Evolutionary conservation across 1,140 invertebrate species (phyloP), one percentile per base, ranked within the genome.

Genomic region (Homarus americanus): DNA sequence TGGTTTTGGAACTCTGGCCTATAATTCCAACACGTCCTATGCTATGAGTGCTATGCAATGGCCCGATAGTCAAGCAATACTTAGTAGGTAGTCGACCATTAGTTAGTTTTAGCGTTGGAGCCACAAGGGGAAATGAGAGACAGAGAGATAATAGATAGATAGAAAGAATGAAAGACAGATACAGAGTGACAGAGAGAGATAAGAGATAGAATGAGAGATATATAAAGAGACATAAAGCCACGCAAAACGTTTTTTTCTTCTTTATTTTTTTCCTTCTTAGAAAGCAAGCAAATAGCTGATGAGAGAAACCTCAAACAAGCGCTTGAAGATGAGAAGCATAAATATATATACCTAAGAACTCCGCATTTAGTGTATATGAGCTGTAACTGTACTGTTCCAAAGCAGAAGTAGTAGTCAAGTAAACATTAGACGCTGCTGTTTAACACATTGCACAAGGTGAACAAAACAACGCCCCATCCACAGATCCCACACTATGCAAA

Each of bases 41-140:
- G 78, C 49, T 38, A 53, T 17, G 44, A 73, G 79, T 75, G 79
- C 79, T 89, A 89, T 89, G 79, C 87, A 89, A 82, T 73, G 87
- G 69, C 87, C 87, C 87, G 41, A 75, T 86, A 86, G 83, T 53
- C 83, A 83, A 83, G 82, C 82, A 83, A 83, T 83, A 83, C 82
- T 38, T 66, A 66, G 80, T 82, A 40, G 58, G 66, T 86, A 86
- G 83, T 73, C 72, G 41, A 75, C 69, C 15, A 86, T 73, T 89
- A 89, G 87, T 58, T 73, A 78, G 72, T 66, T 66, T 69, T 34
- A 34, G 53, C 34, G 53, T 15, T 24, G 78, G 34, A 34, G 38
- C 41, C 24, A 28, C 32, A 58, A 2, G 15, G 63, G 44, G 41
- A 69, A 53, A 73, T 49, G 17, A 38, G 41, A 84, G 40, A 80